Base-by-base conservation (phyloP, 1,140 invertebrate genomes). In the Philotrypesis tridentata region DNA sequence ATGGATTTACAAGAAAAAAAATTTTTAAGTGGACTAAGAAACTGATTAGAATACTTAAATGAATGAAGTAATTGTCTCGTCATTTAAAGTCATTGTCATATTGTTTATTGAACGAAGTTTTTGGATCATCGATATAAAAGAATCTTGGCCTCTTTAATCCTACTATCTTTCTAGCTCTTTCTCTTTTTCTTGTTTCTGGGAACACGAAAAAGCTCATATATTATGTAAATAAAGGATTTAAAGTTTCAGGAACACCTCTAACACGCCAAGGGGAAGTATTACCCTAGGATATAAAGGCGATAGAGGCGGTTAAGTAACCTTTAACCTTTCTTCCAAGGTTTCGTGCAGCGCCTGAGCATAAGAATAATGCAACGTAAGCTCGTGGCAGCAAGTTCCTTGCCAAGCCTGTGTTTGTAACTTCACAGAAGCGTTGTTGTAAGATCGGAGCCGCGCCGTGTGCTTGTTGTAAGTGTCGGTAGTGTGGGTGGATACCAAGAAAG, bases 201-300 rank as follows among this genome's bases (percentile, higher is more conserved):
- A 82, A 84, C 82, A 80, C 79, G 68, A 60, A 55, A 55, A 55
- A 55, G 25, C 82, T 83, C 74, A 84, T 87, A 87, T 83, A 87
- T 86, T 87, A 86, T 87, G 85, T 80, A 86, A 87, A 87, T 87
- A 82, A 84, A 85, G 83, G 77, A 85, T 88, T 87, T 84, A 82
- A 88, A 88, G 67, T 87, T 88, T 76, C 67, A 73, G 31, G 65
- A 33, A 68, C 60, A 55, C 6, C 5, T 68, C 63, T 23, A 43
- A 68, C 37, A 76, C 70, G 82, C 82, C 76, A 63, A 78, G 84
- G 77, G 82, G 11, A 65, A 82, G 82, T 73, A 86, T 84, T 84
- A 83, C 74, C 33, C 48, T 17, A n/a, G 48, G 48, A 55, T 55
- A 55, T 55, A 55, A 33, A 2, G 43, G 82, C 33, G 33, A 80